Percentiles rank a stretch among this genome's conserved stretches.
Evolutionary conservation across 2,797 vertebrate species (phyloP).

Genomic region (Monodelphis domestica): DNA sequence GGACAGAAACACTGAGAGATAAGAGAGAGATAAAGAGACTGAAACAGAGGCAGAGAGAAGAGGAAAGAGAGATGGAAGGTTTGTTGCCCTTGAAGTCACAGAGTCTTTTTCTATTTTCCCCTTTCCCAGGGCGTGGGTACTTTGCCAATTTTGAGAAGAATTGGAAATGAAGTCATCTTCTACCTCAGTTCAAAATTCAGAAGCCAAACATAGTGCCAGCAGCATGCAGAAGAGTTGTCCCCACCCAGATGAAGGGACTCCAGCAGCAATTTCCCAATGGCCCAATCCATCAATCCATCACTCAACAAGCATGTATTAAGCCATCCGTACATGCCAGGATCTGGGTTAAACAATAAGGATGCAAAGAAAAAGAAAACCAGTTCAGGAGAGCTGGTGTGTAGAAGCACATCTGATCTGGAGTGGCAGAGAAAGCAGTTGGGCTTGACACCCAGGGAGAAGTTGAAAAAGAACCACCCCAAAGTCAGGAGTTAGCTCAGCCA

Average conservation of each 20-base stretch:
- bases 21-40: too few species aligned
- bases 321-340: neutral
- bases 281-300: slow-evolving; percentile 25
- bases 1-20: neutral
- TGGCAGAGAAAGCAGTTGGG: neutral
- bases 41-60: neutral
- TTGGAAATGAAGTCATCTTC: neutral
- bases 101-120: neutral
- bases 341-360: neutral
- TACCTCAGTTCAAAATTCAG: neutral
- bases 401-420: neutral
- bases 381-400: neutral
- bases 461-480: neutral
- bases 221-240: neutral
- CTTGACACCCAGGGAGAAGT: neutral
- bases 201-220: neutral
- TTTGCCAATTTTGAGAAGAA: neutral
- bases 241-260: slow-evolving; percentile 15
- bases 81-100: neutral
- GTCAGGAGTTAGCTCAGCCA: neutral
- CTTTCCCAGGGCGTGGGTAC: neutral
- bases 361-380: neutral
- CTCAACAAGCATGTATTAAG: neutral
- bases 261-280: neutral
- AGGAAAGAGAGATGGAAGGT: too few species aligned